Percentiles rank a stretch among this genome's conserved stretches.
Evolutionary conservation across 2,888 invertebrate genomes (phyloP).

Genomic region (Stomorhina lunata): DNA sequence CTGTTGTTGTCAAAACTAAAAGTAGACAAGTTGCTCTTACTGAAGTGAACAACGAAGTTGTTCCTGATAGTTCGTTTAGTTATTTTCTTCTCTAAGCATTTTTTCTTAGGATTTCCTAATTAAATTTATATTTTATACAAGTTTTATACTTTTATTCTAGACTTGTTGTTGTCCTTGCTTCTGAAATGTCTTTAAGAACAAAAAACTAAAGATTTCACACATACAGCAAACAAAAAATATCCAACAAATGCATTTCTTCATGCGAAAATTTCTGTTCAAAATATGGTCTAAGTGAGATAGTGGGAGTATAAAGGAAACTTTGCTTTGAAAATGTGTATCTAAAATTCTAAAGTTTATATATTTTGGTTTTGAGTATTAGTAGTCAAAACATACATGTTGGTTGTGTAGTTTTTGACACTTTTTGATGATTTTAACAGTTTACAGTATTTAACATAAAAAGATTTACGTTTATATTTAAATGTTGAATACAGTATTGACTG

Average conservation of each 20-base stretch:
- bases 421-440: background rate
- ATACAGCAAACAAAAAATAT: background rate
- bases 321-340: background rate
- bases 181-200: slow-evolving; percentile 21
- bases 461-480: no score
- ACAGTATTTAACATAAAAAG: no score
- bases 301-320: background rate
- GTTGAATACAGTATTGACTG: no score
- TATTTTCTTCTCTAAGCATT: background rate
- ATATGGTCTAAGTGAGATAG: background rate
- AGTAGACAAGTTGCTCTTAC: slow-evolving; percentile 30
- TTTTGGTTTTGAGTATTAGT: background rate
- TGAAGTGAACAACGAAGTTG: slow-evolving; percentile 27
- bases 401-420: background rate
- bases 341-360: background rate
- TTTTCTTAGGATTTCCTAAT: slow-evolving; percentile 55
- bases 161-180: background rate
- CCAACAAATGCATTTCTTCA: slow-evolving; percentile 28
- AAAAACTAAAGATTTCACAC: slow-evolving; percentile 11
- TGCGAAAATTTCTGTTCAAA: background rate
- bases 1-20: slow-evolving; percentile 39
- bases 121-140: slow-evolving; percentile 54
- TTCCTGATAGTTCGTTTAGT: background rate
- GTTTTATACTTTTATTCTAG: slow-evolving; percentile 9
- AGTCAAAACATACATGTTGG: background rate